Percentiles rank a stretch among this genome's conserved stretches.
These are phyloP conservation scores for Phrynosoma blainvillii DNA, from an alignment of 2,113 vertebrate genomes.

Conservation along the genomic window DNA sequence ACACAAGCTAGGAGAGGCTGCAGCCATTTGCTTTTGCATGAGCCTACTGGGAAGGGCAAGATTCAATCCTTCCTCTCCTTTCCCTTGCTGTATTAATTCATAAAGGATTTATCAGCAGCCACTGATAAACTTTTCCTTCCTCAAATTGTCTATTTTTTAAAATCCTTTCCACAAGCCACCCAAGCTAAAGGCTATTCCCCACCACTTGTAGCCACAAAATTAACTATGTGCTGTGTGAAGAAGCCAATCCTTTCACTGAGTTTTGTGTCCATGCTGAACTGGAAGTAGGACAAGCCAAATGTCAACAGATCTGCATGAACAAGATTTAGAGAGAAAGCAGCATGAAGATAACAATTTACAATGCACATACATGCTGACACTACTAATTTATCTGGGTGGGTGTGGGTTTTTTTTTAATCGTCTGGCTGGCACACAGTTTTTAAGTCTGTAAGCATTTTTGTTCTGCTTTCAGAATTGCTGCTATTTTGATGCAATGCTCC, in stretches of 20 bases:
- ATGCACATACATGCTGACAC: background rate
- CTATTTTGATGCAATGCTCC: constrained; percentile 6
- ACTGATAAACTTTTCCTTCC: no score
- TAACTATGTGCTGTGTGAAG: no score
- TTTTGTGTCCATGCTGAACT: background rate
- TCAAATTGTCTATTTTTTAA: no score
- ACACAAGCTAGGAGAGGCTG: no score
- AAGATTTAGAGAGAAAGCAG: background rate
- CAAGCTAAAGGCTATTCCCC: background rate
- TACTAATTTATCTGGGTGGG: background rate
- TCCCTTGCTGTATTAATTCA: no score
- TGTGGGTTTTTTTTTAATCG: background rate
- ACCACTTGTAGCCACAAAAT: background rate
- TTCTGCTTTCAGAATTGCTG: constrained; percentile 1
- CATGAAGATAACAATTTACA: background rate
- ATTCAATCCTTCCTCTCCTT: no score
- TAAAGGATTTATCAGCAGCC: no score
- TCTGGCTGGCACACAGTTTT: background rate
- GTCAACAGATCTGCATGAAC: background rate
- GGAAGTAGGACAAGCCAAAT: background rate
- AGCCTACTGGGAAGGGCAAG: no score
- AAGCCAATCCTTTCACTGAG: background rate
- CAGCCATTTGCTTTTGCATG: no score
- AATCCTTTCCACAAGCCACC: no score
- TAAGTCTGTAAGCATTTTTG: background rate